Evolutionary conservation across 2,888 invertebrate species (phyloP), one percentile per base, ranked within the genome.

Genomic region (Ethmia dodecea): DNA sequence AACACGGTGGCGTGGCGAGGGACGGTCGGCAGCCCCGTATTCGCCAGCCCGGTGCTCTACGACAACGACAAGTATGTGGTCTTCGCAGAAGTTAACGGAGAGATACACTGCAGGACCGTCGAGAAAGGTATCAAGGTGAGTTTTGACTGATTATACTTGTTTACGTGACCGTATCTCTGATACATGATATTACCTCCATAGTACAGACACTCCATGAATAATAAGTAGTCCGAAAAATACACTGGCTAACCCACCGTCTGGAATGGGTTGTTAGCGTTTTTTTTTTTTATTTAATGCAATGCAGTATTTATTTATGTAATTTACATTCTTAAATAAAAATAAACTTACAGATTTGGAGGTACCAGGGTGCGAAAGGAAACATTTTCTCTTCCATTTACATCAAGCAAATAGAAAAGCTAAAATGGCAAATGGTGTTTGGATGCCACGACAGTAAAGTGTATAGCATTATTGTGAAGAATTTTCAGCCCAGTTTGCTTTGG

Each of bases 401-500:
- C 22, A 77, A 80, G 56, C 59, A 68, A 45, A 44, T 84, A 5
- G 70, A 69, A 29, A 66, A 76, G 31, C 63, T 83, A 9, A 78
- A 79, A 43, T 76, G 88, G 53, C 74, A 77, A 52, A 70, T 91
- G 32, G 60, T 88, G 28, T 91, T 94, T 65, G 94, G 94, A 9
- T 93, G 93, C 52, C 92, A 94, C 55, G 92, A 95, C 69, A 87
- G 87, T 32, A 70, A 79, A 54, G 63, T 95, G 0, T 93, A 94
- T 67, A 88, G 90, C 45, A 54, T 94, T 16, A 59, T 73, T 28
- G 44, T 72, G 6, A 69, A 81, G 45, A 68, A 75, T 34, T 62
- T 61, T 40, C 60, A 71, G 41, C 78, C 81, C 5, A 70, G 40
- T 27, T 56, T 90, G 32, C 64, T 70, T 31, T 92, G 92, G 89